These are phyloP conservation scores for Oryzias sinensis DNA, from an alignment of 2,797 vertebrate genomes.

Conservation along the genomic window DNA sequence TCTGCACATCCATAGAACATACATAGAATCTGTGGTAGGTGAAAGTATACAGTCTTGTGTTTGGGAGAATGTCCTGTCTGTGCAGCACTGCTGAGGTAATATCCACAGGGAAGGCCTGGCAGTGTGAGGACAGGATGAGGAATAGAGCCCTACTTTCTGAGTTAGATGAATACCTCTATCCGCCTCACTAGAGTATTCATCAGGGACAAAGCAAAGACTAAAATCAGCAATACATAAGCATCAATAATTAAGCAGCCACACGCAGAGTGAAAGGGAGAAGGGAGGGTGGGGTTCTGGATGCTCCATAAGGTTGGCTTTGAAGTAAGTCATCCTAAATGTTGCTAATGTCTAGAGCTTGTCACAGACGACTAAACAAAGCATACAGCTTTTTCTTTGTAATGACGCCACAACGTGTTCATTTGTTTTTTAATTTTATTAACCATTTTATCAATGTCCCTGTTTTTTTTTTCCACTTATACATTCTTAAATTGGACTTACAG, in stretches of 20 bases:
- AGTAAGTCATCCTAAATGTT: constrained; percentile 61
- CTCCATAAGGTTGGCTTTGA: constrained; percentile 49
- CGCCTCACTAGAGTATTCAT: constrained; percentile 65
- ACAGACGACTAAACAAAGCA: constrained; percentile 27
- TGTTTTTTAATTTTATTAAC: constrained; percentile 4
- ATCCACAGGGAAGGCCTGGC: constrained; percentile 63
- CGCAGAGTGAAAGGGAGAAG: constrained; percentile 51
- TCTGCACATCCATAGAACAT: constrained; percentile 3
- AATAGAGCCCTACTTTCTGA: constrained; percentile 74
- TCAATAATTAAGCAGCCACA: constrained; percentile 82
- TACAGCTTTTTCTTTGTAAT: constrained; percentile 22
- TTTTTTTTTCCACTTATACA: constrained; percentile 4
- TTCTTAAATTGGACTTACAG: constrained; percentile 31
- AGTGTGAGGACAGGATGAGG: constrained; percentile 70
- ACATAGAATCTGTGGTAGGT: constrained; percentile 45
- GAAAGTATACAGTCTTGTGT: constrained; percentile 41
- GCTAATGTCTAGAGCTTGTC: constrained; percentile 43
- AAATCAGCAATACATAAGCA: constrained; percentile 83
- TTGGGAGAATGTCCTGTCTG: constrained; percentile 34
- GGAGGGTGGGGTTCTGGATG: constrained; percentile 54
- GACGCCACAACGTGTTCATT: constrained; percentile 4
- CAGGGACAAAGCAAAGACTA: constrained; percentile 75
- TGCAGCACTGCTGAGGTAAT: constrained; percentile 71
- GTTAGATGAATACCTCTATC: constrained; percentile 78
- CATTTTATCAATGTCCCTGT: background rate